Evolutionary conservation across 1,140 invertebrate genomes (phyloP).

Genomic region (Diorhabda elongata): DNA sequence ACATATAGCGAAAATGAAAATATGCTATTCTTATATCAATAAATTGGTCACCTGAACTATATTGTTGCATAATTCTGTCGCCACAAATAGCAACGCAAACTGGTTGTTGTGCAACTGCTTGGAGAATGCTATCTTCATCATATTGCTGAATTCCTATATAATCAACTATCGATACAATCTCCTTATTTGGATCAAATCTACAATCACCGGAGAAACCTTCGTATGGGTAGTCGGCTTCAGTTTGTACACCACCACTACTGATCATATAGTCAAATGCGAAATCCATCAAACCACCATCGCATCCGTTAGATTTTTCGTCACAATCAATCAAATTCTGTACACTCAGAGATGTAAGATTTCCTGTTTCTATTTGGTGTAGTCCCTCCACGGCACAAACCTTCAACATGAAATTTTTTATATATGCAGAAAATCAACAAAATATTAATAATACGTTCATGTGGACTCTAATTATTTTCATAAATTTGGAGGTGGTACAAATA

Average conservation of each 20-base stretch:
- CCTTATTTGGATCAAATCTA: conserved; percentile 25
- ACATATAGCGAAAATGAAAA: too few species aligned
- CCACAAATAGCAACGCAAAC: conserved; percentile 75
- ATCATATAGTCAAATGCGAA: conserved; percentile 86
- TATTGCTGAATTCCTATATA: not conserved
- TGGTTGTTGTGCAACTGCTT: not conserved
- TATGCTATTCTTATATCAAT: too few species aligned
- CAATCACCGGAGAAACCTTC: conserved; percentile 68
- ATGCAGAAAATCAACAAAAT: too few species aligned
- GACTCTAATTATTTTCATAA: too few species aligned
- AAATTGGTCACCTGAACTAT: too few species aligned
- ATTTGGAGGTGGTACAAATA: too few species aligned
- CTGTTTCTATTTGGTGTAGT: too few species aligned
- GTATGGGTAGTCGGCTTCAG: conserved; percentile 84
- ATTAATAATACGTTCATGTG: too few species aligned
- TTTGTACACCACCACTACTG: conserved; percentile 83
- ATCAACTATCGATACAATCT: not conserved
- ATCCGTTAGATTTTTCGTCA: conserved; percentile 85
- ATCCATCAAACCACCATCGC: conserved; percentile 91
- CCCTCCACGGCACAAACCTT: too few species aligned
- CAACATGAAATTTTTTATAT: too few species aligned
- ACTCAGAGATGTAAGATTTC: conserved; percentile 54
- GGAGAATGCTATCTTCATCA: not conserved
- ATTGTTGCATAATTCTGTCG: conserved; percentile 65
- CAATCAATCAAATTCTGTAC: conserved; percentile 98